Base-by-base conservation (phyloP, 2,888 invertebrate species). In the Nipponacmea schrenckii region DNA sequence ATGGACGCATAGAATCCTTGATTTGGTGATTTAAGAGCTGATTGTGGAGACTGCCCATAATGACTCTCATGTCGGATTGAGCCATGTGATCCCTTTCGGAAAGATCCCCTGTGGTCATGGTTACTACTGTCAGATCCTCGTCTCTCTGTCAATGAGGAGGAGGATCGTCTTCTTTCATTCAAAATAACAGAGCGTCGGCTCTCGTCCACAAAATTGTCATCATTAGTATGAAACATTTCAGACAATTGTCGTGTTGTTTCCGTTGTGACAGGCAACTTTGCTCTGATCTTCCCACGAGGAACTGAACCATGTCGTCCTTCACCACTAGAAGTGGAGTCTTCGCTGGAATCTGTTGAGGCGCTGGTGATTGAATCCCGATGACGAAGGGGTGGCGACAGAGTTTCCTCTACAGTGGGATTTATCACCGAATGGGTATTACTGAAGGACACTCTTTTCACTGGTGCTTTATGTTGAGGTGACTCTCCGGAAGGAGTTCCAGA, bases 351-450 rank as follows among this genome's bases (percentile, higher is more conserved):
- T 5, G 85, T 85, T 24, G 84, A 84, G 62, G 84, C 83, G 74
- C 84, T 84, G 14, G 83, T 84, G 56, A 85, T 85, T 31, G 85
- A 85, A 72, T 85, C 85, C 26, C 85, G 71, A 72, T 85, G 85
- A 31, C 80, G 76, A 48, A 82, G 72, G 0, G 76, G 76, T 12
- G 56, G 20, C 15, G 24, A 20, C 20, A 80, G 71, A 26, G 82
- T 73, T 70, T 84, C 83, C 70, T 83, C 83, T 2, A 81, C 79
- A 1, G 72, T 56, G 12, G 79, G 79, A 69, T 83, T 81, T 50
- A 84, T 85, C 50, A 85, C 83, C 73, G 83, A 81, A 71, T 83
- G 84, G 17, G 84, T 85, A 67, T 81, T 84, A 73, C 85, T 85
- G 74, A 85, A 85, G 50, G 85, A 85, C 24, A 85, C 85, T 44